Base-by-base conservation (phyloP, 1,140 invertebrate genomes). In the Temnothorax longispinosus region DNA sequence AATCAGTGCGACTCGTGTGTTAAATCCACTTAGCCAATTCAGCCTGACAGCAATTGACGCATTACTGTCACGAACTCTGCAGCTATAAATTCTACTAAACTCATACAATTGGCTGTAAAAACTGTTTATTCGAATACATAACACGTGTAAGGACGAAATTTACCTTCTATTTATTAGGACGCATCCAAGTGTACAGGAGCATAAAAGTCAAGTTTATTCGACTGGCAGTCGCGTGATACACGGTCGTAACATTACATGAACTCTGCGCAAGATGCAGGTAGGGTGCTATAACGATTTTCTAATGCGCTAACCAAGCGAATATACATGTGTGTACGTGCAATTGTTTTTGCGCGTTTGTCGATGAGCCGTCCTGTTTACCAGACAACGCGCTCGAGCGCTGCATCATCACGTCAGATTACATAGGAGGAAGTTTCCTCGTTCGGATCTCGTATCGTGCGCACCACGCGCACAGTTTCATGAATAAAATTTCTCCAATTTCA, bases 401-500 rank as follows among this genome's bases (percentile, higher is more conserved):
- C 88, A 54, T n/a, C 38, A 65, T 87, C 88, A 62, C 50, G 52
- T 67, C 77, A 13, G 35, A 62, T 77, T 86, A 84, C 38, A 60
- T 88, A 86, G 62, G 64, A 85, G 52, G 64, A 78, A 89, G 65
- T 90, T 88, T 90, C 91, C 85, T 67, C 85, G 85, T 85, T 27
- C 27, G 88, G 78, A 87, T 85, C 35, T 47, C 54, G 60, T 32
- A 44, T 13, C 15, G 15, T 38, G 41, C 18, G 62, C 35, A 35
- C 8, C 21, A 27, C n/a, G 41, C 64, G 47, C n/a, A 71, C 50
- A 35, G 41, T 87, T 77, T 89, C 78, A 85, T 82, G 81, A 86
- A 84, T 88, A 90, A 88, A 91, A 92, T 92, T 92, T 91, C 89
- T 82, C 85, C 72, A 58, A 74, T 89, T 92, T 88, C 89, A 90